phyloP scores from a whole-genome alignment of 2,797 vertebrate species.

The Knipowitschia caucasica region DNA sequence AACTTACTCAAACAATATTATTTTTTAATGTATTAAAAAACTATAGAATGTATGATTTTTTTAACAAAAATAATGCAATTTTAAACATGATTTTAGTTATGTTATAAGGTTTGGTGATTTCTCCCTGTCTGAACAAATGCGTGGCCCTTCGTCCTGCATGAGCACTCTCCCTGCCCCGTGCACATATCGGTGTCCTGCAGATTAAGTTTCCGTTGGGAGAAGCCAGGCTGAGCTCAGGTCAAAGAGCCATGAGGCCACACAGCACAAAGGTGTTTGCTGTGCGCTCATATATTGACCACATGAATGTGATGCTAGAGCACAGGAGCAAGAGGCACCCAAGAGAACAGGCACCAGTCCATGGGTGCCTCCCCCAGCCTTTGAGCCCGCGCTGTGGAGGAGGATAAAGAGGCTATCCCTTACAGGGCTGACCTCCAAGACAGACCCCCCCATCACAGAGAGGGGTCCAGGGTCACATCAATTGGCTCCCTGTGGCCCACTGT shows the following conservation, averaged over 20 bases:
- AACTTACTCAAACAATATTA: too few relatives aligned
- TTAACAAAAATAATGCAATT: too few relatives aligned
- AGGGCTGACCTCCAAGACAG: slow-evolving; percentile 91
- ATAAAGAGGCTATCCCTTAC: slow-evolving; percentile 99
- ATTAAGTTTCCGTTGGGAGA: slow-evolving; percentile 44
- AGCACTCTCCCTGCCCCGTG: slow-evolving; percentile 9
- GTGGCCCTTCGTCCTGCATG: not conserved
- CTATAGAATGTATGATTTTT: too few relatives aligned
- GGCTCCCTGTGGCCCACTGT: slow-evolving; percentile 86
- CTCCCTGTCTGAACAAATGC: not conserved
- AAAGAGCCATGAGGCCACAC: slow-evolving; percentile 41
- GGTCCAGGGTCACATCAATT: slow-evolving; percentile 91
- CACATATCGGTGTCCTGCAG: not conserved
- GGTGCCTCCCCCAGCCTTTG: slow-evolving; percentile 87
- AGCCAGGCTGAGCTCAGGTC: slow-evolving; percentile 46
- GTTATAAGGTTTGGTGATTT: not conserved
- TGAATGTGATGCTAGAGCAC: slow-evolving; percentile 71
- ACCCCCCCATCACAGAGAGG: slow-evolving; percentile 77
- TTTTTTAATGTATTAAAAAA: too few relatives aligned
- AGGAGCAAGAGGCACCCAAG: slow-evolving; percentile 67
- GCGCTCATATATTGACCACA: slow-evolving; percentile 81
- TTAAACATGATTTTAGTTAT: too few relatives aligned
- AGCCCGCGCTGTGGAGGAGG: slow-evolving; percentile 86
- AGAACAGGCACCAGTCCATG: slow-evolving; percentile 81
- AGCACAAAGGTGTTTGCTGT: slow-evolving; percentile 81